Evolutionary conservation across 2,113 vertebrate genomes (phyloP).

Genomic region (Myiagra hebetior): DNA sequence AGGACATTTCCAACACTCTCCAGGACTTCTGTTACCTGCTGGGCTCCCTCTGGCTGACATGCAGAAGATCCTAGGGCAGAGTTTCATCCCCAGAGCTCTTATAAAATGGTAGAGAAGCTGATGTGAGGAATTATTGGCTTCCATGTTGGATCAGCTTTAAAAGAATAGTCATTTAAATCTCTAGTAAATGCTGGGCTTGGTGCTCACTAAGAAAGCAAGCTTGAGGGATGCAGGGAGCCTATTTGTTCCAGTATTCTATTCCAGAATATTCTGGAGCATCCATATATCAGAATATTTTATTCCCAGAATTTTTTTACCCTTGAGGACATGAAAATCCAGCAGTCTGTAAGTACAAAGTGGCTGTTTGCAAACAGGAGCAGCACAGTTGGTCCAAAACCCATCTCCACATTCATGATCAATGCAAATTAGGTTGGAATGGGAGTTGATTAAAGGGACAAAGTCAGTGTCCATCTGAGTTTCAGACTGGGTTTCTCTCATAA

Average conservation of each 20-base stretch:
- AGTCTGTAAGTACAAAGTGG: background rate
- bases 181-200: background rate
- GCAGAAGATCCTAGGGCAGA: background rate
- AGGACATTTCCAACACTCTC: accelerated
- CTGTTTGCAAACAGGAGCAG: background rate
- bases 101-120: background rate
- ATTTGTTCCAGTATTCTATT: background rate
- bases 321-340: background rate
- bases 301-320: background rate
- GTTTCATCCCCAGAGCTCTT: background rate
- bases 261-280: background rate
- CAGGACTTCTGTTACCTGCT: background rate
- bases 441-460: background rate
- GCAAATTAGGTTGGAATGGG: background rate
- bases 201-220: background rate
- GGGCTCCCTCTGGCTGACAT: background rate
- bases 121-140: background rate
- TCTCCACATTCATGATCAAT: background rate
- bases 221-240: background rate
- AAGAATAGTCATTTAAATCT: background rate
- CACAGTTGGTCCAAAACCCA: background rate
- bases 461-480: background rate
- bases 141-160: background rate
- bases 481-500: background rate
- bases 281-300: background rate